These are phyloP conservation scores for Anneissia japonica DNA, from an alignment of 35 echinoderm and acorn worm genomes.

Conservation along the genomic window DNA sequence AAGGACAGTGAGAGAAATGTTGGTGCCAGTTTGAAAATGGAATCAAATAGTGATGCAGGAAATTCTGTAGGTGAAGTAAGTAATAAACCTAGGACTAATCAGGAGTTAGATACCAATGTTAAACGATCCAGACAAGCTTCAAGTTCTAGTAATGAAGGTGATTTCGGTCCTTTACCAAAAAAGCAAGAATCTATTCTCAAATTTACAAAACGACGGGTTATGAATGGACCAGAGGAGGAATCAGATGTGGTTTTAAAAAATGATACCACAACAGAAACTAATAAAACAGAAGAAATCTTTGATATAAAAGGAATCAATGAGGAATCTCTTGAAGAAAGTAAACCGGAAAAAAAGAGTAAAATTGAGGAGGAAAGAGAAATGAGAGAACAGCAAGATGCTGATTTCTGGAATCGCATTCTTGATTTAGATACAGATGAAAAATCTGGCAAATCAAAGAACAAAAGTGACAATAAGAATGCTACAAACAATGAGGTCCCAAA, in stretches of 20 bases:
- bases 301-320: neutral
- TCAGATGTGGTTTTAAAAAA: neutral
- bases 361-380: neutral
- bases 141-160: neutral
- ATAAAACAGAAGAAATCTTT: neutral
- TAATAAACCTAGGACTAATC: neutral
- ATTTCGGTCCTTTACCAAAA: neutral
- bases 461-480: neutral
- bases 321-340: neutral
- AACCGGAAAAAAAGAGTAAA: neutral
- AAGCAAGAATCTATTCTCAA: neutral
- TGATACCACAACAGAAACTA: neutral
- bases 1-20: neutral
- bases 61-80: neutral
- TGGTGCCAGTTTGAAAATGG: neutral
- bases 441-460: neutral
- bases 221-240: neutral
- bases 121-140: neutral
- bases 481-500: neutral
- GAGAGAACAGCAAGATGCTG: neutral
- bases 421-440: neutral
- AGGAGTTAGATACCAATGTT: neutral
- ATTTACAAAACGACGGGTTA: neutral
- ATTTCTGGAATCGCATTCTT: neutral
- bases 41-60: neutral